Evolutionary conservation across 1,140 invertebrate genomes (phyloP), one percentile per base, ranked within the genome.

Genomic region (Pseudomyrmex pallidus): DNA sequence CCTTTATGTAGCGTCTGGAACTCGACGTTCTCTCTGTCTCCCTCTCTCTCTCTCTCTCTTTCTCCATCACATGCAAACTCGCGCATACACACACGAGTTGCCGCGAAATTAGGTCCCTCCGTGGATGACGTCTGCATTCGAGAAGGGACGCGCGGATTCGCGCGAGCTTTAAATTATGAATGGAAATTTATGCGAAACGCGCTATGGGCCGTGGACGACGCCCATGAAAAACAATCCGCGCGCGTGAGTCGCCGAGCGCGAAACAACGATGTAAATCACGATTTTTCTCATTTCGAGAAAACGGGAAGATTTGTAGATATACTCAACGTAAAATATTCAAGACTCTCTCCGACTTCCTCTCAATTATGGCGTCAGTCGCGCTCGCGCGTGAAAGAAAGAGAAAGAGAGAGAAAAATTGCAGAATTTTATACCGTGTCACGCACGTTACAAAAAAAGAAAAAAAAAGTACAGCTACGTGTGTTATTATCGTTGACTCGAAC

Each of bases 181-280:
- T 80, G 76, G 44, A 61, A 70, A 72, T 80, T 70, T 80, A 80
- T 80, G 76, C 76, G 66, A 50, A 35, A 50, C 66, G 76, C 44
- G 20, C 50, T 70, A 59, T 57, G 74, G 50, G 20, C 50, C 50
- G 20, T 54, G 76, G 35, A 25, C 54, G 35, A 50, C 44, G 54
- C 20, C 56, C 48, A 72, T 70, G 66, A 80, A 80, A 80, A 80
- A 80, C 76, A 80, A 72, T 72, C 50, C 50, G 50, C 50, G 62
- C 20, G 25, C 61, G 35, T 20, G 20, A 70, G 66, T 78, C 64
- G 64, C 68, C 15, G 54, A 17, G 66, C 66, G 66, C 66, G 44
- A 54, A 70, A 80, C 44, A 35, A 22, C 52, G 62, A 20, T 70
- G 66, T 80, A 59, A 80, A 70, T 80, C 66, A 48, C 76, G 59